Base-by-base conservation (phyloP, 2,888 invertebrate species). In the Philereme vetulata region DNA sequence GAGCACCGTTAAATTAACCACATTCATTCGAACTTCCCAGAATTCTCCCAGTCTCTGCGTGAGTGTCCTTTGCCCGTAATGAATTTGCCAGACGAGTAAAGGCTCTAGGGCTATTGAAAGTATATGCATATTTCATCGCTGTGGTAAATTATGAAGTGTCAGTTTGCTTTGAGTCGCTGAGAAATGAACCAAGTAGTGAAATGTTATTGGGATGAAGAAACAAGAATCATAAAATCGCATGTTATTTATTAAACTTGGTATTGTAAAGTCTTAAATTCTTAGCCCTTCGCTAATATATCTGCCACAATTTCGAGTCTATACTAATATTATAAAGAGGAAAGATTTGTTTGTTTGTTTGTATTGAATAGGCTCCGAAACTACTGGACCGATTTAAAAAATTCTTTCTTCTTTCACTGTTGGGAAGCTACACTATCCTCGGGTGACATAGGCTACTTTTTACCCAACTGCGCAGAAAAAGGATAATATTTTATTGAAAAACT, bases 1-100 rank as follows among this genome's bases (percentile, higher is more conserved):
- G 76, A 78, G 78, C 78, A 76, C 80, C 79, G 81, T 84, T 84
- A 82, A 83, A 85, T 85, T 84, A 87, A 84, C 80, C 79, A 85
- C 84, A 84, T 83, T 84, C 79, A 82, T 83, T 84, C 75, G 72
- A 86, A 83, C 75, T 88, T 86, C 82, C 79, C 57, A 71, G 82
- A 86, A 87, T 83, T 82, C 70, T 76, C 74, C 56, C 47, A 58
- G 58, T 73, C 73, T 72, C 72, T 60, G 10, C 73, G 77, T 68
- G 75, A 81, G 80, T 75, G 75, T 77, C 76, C 77, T 78, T 74
- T 77, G 72, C 72, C 74, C 72, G 75, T 81, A 79, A 81, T 83
- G 78, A 78, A 76, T 71, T 62, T 63, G 62, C 65, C 59, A 62
- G 59, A 43, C 63, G 61, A 70, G 62, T 65, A 67, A 74, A 71